Conservation (phyloP, 2,888 invertebrate species). For the Dermolepida albohirtum region DNA sequence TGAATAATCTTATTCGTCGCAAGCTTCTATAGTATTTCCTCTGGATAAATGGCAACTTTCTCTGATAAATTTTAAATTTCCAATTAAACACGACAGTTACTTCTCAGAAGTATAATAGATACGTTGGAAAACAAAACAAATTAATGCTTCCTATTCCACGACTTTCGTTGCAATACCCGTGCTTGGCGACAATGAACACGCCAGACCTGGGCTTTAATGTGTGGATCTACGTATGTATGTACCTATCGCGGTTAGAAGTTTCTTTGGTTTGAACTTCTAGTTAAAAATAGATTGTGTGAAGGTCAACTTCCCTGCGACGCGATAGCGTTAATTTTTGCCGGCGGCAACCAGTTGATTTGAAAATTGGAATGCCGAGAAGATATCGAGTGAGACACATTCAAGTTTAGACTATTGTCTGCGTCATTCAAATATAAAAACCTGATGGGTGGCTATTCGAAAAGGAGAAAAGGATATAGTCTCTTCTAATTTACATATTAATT, state of each 20-base stretch:
- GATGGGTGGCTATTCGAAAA: no score
- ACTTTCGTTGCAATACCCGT: not conserved
- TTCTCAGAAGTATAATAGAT: conserved; percentile 15
- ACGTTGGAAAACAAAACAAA: no score
- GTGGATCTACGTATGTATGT: not conserved
- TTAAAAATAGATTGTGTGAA: conserved; percentile 32
- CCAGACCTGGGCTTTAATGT: conserved; percentile 15
- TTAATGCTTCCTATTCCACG: conserved; percentile 1
- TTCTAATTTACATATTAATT: not conserved
- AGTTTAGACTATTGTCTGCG: not conserved
- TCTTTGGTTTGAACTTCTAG: conserved; percentile 17
- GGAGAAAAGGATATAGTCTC: no score
- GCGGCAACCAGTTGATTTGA: conserved; percentile 15
- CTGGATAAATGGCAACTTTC: conserved; percentile 19
- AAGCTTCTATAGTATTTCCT: not conserved
- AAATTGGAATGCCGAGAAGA: conserved; percentile 18
- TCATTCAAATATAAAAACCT: no score
- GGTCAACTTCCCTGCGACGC: conserved; percentile 18
- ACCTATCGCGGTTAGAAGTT: conserved; percentile 20
- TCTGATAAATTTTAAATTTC: conserved; percentile 10
- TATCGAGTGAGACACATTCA: conserved; percentile 4
- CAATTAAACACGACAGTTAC: conserved; percentile 22
- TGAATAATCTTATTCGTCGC: no score
- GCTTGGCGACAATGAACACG: not conserved
- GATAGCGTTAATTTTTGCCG: conserved; percentile 16